A percentile compares a stretch with the other conserved stretches of the same genome.
Conservation (phyloP, 2,797 vertebrate species). For the Epinephelus awoara region DNA sequence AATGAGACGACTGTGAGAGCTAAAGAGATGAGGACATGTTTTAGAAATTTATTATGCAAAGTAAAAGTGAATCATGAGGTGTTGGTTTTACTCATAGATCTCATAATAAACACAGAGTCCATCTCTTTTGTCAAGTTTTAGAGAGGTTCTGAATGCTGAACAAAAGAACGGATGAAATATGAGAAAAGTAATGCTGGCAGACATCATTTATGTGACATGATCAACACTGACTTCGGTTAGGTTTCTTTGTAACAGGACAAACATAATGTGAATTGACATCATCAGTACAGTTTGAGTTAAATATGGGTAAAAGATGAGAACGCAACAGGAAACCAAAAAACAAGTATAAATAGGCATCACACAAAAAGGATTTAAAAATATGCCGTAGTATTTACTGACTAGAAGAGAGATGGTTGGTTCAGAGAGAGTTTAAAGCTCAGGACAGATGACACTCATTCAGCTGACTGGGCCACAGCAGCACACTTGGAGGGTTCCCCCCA, state of each 20-base stretch:
- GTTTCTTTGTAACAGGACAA: not conserved
- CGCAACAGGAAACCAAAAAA: not conserved
- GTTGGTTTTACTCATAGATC: constrained; percentile 59
- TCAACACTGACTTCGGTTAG: not conserved
- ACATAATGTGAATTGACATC: not conserved
- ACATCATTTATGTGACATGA: not conserved
- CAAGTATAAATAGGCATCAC: not conserved
- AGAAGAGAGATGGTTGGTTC: not conserved
- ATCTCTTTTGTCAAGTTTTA: not conserved
- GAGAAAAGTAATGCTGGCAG: not conserved
- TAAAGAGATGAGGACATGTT: constrained; percentile 61
- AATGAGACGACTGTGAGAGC: constrained; percentile 36
- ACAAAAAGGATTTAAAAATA: not conserved
- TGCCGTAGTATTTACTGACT: not conserved
- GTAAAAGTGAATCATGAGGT: constrained; percentile 65
- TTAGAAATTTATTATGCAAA: constrained; percentile 65
- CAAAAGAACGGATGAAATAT: not conserved
- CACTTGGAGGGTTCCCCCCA: not conserved
- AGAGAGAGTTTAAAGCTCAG: not conserved
- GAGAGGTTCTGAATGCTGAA: not conserved
- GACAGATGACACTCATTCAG: not conserved
- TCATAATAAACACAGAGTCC: not conserved
- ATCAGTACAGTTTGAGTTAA: not conserved
- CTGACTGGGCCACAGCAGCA: not conserved
- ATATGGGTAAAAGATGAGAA: not conserved